Base-by-base conservation (phyloP, 2,797 vertebrate genomes). In the Hydrophis major region DNA sequence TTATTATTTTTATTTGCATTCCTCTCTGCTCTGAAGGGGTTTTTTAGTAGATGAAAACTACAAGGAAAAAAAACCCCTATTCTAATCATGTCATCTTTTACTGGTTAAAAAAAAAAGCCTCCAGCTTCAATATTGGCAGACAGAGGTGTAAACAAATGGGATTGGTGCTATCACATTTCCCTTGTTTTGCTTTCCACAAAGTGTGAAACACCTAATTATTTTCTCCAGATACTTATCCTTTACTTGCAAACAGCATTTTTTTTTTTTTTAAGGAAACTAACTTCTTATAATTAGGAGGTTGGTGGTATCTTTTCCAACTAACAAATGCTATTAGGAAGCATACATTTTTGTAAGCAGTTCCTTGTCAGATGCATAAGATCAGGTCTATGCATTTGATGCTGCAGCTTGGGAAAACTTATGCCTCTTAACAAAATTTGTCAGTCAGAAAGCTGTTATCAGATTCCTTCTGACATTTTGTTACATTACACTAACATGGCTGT, bases 121-220 rank as follows among this genome's bases (percentile, higher is more conserved):
- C 42, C 74, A 50, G 32, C 42, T 55, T 87, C 6, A 87, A 14
- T 42, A 14, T 28, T 55, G 32, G 50, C 53, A 92, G 87, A 7
- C 53, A n/a, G 32, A 25, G 37, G 32, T 60, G 6, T 50, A 89
- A 47, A 60, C 28, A 89, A 50, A 50, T 87, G 25, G 61, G 47
- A 56, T 69, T 56, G 61, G 6, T 69, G 60, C 13, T 28, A 47
- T 57, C 53, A 47, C 27, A 11, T 59, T 32, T 63, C 28, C 61
- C 27, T 66, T 50, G 12, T 28, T 55, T 92, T 55, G 47, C 56
- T 57, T 37, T 55, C 0, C 50, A 53, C 92, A 92, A 95, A 94
- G 92, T 92, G 90, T 95, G 93, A 93, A 94, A 63, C 89, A 93
- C 83, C 96, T 63, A 96, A 95, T 96, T 96, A 91, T 96, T 94